phyloP scores from a whole-genome alignment of 2,888 invertebrate genomes.

The Sminthurides aquaticus region DNA sequence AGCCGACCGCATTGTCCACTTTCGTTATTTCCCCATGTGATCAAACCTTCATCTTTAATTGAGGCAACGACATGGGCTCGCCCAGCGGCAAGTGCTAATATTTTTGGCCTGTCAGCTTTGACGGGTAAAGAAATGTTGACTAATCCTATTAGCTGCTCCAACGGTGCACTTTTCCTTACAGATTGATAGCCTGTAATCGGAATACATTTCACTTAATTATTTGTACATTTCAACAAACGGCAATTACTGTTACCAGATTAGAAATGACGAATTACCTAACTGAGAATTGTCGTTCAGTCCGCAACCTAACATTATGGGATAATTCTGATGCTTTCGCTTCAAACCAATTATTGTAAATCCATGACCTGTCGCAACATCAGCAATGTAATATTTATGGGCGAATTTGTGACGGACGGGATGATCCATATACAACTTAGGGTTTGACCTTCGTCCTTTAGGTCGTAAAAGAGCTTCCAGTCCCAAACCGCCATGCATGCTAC shows the following conservation, averaged over 20 bases:
- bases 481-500: conserved; percentile 28
- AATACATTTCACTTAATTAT: not conserved
- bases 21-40: conserved; percentile 80
- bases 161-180: conserved; percentile 55
- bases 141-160: conserved; percentile 63
- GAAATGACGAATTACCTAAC: conserved; percentile 64
- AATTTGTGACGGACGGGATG: conserved; percentile 35
- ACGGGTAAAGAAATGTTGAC: conserved; percentile 42
- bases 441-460: conserved; percentile 7
- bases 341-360: conserved; percentile 78
- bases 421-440: conserved; percentile 12
- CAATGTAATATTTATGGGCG: conserved; percentile 50
- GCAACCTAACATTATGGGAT: conserved; percentile 69
- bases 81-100: conserved; percentile 65
- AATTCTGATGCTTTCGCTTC: conserved; percentile 49
- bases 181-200: conserved; percentile 48
- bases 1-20: conserved; percentile 88
- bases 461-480: conserved; percentile 27
- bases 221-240: no score
- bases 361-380: conserved; percentile 72
- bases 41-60: conserved; percentile 71
- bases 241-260: conserved; percentile 2
- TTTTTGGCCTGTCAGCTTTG: conserved; percentile 46
- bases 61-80: conserved; percentile 76
- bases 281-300: conserved; percentile 91